These are phyloP conservation scores for Dysidea cf. avara DNA, from an alignment of 37 sponge, comb jelly and placozoan genomes.

Conservation along the genomic window DNA sequence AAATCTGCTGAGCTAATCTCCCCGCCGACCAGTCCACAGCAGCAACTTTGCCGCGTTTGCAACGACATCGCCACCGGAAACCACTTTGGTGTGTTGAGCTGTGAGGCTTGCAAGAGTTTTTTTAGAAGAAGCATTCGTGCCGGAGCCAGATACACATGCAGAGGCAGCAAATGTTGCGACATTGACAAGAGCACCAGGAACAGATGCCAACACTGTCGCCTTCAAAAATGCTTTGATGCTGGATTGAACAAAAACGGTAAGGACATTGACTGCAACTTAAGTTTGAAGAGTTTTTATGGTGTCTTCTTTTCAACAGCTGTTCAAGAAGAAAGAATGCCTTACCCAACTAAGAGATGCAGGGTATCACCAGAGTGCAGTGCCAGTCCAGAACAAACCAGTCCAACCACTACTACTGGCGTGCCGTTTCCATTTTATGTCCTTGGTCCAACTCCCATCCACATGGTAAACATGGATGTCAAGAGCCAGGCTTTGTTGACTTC, in stretches of 20 bases:
- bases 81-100: slow-evolving; percentile 92
- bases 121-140: slow-evolving; percentile 89
- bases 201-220: slow-evolving; percentile 92
- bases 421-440: too few species aligned
- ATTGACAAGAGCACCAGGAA: slow-evolving; percentile 94
- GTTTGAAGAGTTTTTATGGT: neutral
- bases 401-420: neutral
- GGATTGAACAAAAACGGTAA: slow-evolving; percentile 97
- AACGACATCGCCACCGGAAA: slow-evolving; percentile 91
- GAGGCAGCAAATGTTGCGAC: slow-evolving; percentile 76
- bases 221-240: slow-evolving; percentile 81
- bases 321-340: slow-evolving; percentile 84
- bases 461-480: too few species aligned
- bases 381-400: too few species aligned
- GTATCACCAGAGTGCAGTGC: too few species aligned
- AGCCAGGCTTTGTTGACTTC: neutral
- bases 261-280: neutral
- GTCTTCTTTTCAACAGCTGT: slow-evolving; percentile 70
- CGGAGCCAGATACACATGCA: slow-evolving; percentile 79
- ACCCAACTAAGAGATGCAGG: neutral
- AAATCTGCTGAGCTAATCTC: too few species aligned
- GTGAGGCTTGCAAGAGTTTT: slow-evolving; percentile 98
- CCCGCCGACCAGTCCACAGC: slow-evolving; percentile 30
- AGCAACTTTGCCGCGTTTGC: slow-evolving; percentile 82
- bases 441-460: too few species aligned